phyloP scores from a whole-genome alignment of 1,140 invertebrate genomes.

The Marisa cornuarietis region DNA sequence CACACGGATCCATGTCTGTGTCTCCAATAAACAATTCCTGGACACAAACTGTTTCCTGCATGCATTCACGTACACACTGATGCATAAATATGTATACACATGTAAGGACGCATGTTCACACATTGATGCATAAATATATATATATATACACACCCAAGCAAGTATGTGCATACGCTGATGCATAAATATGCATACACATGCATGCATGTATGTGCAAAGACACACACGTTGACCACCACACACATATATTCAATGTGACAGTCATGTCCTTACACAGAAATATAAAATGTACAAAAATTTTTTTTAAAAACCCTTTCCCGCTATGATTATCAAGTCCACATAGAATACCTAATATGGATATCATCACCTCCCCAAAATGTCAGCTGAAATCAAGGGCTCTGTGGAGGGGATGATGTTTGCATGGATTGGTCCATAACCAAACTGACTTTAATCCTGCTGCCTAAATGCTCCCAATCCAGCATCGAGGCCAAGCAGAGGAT shows the following conservation, averaged over 20 bases:
- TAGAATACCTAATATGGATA: not conserved
- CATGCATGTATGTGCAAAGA: not conserved
- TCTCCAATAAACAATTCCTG: no score
- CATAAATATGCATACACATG: not conserved
- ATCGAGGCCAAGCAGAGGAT: no score
- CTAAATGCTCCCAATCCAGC: no score
- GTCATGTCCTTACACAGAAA: not conserved
- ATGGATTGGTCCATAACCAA: not conserved
- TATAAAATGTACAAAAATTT: not conserved
- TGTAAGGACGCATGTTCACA: not conserved
- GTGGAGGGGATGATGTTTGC: not conserved
- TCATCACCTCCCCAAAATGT: not conserved
- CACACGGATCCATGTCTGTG: no score
- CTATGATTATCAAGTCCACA: not conserved
- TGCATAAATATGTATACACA: not conserved
- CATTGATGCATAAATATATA: not conserved
- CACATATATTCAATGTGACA: constrained; percentile 1
- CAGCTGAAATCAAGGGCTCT: not conserved
- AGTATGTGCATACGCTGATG: no score
- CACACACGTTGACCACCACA: no score
- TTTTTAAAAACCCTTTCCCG: not conserved
- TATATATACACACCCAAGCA: not conserved
- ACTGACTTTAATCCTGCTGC: not conserved
- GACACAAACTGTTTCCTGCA: not conserved
- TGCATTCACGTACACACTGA: not conserved